Evolutionary conservation across 2,888 invertebrate species (phyloP).

Genomic region (Daptonema setosum): DNA sequence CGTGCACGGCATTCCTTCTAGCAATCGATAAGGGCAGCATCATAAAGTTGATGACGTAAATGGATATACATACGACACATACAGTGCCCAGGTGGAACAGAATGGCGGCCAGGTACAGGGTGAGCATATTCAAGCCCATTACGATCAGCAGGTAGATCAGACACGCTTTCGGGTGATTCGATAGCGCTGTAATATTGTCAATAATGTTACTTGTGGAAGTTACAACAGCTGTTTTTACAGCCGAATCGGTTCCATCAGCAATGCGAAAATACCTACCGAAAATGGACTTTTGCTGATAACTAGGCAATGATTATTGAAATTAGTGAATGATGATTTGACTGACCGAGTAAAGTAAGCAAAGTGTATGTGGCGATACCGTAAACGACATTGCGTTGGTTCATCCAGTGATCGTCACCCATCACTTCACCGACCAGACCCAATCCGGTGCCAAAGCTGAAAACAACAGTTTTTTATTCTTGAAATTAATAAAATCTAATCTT

Average conservation of each 20-base stretch:
- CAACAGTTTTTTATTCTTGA: background rate
- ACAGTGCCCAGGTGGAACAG: constrained; percentile 4
- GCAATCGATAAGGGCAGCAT: background rate
- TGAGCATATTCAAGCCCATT: background rate
- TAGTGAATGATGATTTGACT: no score
- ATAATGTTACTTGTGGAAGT: no score
- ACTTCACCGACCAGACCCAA: constrained; percentile 5
- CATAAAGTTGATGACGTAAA: constrained; percentile 5
- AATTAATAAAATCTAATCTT: background rate
- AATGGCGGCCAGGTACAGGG: constrained; percentile 6
- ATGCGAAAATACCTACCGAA: no score
- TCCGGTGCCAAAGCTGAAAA: constrained; percentile 6
- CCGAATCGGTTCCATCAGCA: no score
- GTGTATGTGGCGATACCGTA: constrained; percentile 4
- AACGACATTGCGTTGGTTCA: constrained; percentile 7
- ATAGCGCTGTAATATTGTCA: constrained; percentile 1
- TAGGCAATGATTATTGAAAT: no score
- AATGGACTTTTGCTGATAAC: no score
- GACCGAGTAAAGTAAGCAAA: constrained; percentile 2
- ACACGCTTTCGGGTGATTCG: background rate
- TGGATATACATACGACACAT: constrained; percentile 6
- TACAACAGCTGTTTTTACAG: no score
- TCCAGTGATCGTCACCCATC: constrained; percentile 5
- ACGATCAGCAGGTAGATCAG: background rate
- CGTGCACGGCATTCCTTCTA: background rate